These are phyloP conservation scores for Aleiodes alternator DNA, from an alignment of 2,888 invertebrate species.

Conservation along the genomic window DNA sequence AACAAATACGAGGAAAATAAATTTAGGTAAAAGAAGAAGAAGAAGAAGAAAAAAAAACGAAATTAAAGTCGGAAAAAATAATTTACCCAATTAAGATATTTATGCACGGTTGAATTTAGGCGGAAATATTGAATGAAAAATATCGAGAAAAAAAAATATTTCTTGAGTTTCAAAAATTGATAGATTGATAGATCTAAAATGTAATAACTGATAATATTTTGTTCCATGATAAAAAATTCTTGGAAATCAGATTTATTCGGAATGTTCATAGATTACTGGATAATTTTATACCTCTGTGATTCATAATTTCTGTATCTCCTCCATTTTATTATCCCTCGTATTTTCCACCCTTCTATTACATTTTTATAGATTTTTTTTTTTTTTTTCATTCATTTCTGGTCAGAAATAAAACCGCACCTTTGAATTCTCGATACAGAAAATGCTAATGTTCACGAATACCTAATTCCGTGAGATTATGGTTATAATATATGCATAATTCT, in stretches of 20 bases:
- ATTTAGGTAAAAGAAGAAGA: conserved; percentile 14
- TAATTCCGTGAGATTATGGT: conserved; percentile 3
- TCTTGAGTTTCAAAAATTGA: background rate
- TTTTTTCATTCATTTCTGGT: background rate
- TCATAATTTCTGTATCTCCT: conserved; percentile 26
- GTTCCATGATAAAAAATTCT: background rate
- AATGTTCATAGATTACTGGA: conserved; percentile 30
- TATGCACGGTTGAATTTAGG: too few relatives aligned
- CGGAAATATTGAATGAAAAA: background rate
- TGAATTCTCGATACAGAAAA: conserved; percentile 20
- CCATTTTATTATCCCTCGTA: background rate
- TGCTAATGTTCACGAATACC: conserved; percentile 21
- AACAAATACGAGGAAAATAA: conserved; percentile 5
- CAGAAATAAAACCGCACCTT: conserved; percentile 23
- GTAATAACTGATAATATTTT: conserved; percentile 5
- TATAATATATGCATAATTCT: background rate
- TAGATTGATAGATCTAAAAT: background rate
- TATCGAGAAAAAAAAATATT: background rate
- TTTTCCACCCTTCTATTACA: background rate
- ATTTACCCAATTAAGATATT: background rate
- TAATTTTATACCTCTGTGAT: conserved; percentile 36
- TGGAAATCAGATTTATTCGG: conserved; percentile 18
- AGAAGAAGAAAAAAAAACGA: background rate
- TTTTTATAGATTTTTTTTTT: background rate
- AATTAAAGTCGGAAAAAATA: too few relatives aligned